Conservation (phyloP, 2,113 vertebrate species). For the Nibea coibor region DNA sequence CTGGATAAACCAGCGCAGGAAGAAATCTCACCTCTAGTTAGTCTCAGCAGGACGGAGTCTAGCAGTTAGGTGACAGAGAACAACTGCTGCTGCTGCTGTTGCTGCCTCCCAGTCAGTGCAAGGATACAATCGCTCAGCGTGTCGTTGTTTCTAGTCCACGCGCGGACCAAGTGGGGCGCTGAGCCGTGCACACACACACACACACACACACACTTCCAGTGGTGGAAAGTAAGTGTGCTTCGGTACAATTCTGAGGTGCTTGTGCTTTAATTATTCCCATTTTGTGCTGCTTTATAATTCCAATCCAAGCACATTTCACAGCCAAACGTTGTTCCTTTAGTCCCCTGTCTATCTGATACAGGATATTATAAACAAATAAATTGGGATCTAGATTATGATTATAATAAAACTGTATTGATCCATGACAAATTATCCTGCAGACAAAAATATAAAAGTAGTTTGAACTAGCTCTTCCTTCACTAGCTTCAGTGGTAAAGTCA, state of each 20-base stretch:
- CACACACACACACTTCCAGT: background rate
- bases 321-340: no score
- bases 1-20: conserved; percentile 49
- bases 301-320: background rate
- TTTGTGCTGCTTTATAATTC: background rate
- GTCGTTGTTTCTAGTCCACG: background rate
- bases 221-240: background rate
- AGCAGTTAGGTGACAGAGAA: conserved; percentile 42
- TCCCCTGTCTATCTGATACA: background rate
- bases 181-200: background rate
- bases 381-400: background rate
- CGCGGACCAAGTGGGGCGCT: background rate
- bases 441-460: background rate
- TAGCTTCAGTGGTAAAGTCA: background rate
- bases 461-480: background rate
- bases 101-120: conserved; percentile 1
- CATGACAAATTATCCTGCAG: background rate
- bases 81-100: conserved; percentile 31
- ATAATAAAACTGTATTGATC: background rate
- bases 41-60: conserved; percentile 50
- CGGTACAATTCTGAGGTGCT: no score
- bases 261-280: no score
- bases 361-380: background rate
- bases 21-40: conserved; percentile 57
- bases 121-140: background rate